Evolutionary conservation across 37 sponge, comb jelly and placozoan species (phyloP).

Genomic region (Diacarnus erythraeanus): DNA sequence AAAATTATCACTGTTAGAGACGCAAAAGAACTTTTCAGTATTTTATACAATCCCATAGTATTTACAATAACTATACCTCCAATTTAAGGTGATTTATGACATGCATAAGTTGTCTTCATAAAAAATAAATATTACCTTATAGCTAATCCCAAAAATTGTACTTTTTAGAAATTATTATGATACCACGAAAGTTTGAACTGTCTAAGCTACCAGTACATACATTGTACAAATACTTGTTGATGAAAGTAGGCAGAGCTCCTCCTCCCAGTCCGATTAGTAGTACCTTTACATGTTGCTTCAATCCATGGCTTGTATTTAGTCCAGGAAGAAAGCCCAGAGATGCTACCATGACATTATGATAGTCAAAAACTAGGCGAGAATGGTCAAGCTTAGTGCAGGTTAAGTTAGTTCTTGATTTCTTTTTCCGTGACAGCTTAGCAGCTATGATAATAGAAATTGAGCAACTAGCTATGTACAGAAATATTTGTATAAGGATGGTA

Average conservation of each 20-base stretch:
- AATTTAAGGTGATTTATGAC: too few relatives aligned
- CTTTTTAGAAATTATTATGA: too few relatives aligned
- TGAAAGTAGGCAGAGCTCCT: slow-evolving; percentile 69
- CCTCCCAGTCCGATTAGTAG: slow-evolving; percentile 85
- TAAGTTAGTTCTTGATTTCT: not conserved
- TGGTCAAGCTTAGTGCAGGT: slow-evolving; percentile 18
- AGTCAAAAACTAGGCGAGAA: slow-evolving; percentile 24
- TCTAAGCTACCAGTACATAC: too few relatives aligned
- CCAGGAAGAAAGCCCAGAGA: slow-evolving; percentile 11
- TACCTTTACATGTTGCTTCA: not conserved
- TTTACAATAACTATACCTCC: not conserved
- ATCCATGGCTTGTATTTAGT: too few relatives aligned
- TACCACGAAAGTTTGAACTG: too few relatives aligned
- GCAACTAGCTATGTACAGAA: not conserved
- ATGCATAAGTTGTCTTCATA: not conserved
- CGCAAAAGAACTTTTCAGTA: too few relatives aligned
- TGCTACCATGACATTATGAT: slow-evolving; percentile 32
- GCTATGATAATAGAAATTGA: not conserved
- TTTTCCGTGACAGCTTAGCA: not conserved
- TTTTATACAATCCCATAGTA: too few relatives aligned
- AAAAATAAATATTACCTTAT: not conserved
- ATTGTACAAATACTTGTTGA: slow-evolving; percentile 25
- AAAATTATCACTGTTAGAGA: too few relatives aligned
- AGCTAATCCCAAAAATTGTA: not conserved
- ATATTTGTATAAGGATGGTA: too few relatives aligned